These are phyloP conservation scores for Drosophila koepferae DNA, from an alignment of 2,888 invertebrate species.

Conservation along the genomic window DNA sequence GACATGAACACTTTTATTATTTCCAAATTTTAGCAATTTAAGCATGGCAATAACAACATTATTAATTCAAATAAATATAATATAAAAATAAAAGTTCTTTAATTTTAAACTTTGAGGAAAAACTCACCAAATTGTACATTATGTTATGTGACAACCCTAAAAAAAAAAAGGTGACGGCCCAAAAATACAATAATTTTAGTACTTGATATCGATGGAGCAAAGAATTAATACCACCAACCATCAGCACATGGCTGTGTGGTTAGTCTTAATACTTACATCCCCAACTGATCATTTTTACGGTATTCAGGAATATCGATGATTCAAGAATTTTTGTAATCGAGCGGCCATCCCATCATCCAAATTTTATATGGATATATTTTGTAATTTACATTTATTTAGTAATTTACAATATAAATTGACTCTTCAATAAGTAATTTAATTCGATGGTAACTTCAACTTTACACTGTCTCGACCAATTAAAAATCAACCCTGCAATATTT, in stretches of 20 bases:
- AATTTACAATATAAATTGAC: neutral
- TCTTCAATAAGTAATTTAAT: neutral
- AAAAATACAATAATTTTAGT: neutral
- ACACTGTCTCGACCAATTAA: neutral
- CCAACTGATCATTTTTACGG: neutral
- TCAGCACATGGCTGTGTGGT: too few relatives aligned
- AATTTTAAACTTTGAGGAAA: neutral
- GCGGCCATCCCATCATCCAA: neutral
- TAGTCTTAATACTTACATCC: neutral
- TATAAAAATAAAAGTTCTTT: neutral
- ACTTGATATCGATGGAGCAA: neutral
- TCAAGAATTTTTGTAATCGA: neutral
- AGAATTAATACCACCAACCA: too few relatives aligned
- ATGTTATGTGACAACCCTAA: neutral
- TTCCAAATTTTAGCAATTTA: neutral
- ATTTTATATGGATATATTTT: neutral
- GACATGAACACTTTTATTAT: neutral
- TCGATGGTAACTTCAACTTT: neutral
- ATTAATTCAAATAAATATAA: neutral
- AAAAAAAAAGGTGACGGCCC: neutral
- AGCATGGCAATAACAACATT: too few relatives aligned
- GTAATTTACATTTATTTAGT: neutral
- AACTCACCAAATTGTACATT: too few relatives aligned
- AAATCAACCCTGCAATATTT: conserved; percentile 10
- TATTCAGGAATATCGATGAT: neutral